Evolutionary conservation across 2,797 vertebrate genomes (phyloP).

Genomic region (Synaphobranchus kaupii): DNA sequence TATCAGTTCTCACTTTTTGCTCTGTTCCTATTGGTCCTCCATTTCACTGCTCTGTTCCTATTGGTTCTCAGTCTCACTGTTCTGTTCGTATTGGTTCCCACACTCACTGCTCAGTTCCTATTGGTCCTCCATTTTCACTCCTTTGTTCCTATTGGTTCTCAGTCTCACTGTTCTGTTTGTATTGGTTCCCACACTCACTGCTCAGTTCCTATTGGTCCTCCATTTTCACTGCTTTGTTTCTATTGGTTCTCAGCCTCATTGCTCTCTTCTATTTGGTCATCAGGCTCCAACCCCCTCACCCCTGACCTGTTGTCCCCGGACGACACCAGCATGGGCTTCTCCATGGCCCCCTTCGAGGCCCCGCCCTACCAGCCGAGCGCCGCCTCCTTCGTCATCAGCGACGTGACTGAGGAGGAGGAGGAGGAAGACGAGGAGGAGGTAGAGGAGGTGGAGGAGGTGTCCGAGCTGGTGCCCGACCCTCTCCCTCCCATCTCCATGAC

Average conservation of each 20-base stretch:
- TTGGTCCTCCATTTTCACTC: too few relatives aligned
- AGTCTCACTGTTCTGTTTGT: background rate
- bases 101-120: too few relatives aligned
- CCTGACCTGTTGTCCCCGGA: conserved; percentile 92
- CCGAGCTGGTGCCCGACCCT: conserved; percentile 89
- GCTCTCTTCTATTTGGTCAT: conserved; percentile 5
- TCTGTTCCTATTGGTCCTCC: too few relatives aligned
- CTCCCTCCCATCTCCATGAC: conserved; percentile 81
- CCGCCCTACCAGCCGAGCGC: conserved; percentile 83
- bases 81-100: background rate
- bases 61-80: background rate
- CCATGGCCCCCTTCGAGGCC: conserved; percentile 87
- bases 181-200: background rate
- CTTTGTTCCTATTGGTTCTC: background rate
- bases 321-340: conserved; percentile 92
- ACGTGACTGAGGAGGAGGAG: conserved; percentile 91
- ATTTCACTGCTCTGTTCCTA: too few relatives aligned
- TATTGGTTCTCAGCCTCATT: background rate
- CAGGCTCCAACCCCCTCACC: conserved; percentile 79
- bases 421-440: conserved; percentile 81
- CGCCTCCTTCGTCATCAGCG: conserved; percentile 97
- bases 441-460: conserved; percentile 84
- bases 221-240: conserved; percentile 41
- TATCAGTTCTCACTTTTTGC: too few relatives aligned
- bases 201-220: conserved; percentile 23